phyloP scores from a whole-genome alignment of 1,140 invertebrate species.

The Sarcophaga bullata region DNA sequence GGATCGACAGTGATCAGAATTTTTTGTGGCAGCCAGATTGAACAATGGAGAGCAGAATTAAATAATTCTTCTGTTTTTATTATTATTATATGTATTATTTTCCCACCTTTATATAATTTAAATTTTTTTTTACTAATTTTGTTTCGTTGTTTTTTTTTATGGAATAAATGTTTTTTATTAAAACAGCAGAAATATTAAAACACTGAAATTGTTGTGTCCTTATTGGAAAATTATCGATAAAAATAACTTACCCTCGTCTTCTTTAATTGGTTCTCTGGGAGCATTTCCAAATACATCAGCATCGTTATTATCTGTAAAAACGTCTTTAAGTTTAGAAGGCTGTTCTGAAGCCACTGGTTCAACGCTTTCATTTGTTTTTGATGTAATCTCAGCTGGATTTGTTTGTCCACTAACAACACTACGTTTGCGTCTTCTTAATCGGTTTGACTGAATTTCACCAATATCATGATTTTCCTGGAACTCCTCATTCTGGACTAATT shows the following conservation, averaged over 20 bases:
- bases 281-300: constrained; percentile 43
- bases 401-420: not conserved
- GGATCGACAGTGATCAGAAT: no score
- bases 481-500: not conserved
- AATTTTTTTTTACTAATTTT: no score
- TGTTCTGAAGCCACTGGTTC: not conserved
- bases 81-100: no score
- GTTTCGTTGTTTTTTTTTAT: no score
- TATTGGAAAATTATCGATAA: not conserved
- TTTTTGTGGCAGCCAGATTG: no score
- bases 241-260: constrained; percentile 14
- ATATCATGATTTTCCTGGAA: constrained; percentile 39
- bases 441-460: constrained; percentile 3
- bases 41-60: no score
- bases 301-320: not conserved
- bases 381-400: not conserved
- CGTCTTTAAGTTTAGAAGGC: not conserved
- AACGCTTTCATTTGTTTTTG: not conserved
- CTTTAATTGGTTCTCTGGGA: not conserved
- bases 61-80: no score
- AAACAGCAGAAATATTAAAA: no score
- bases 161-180: no score
- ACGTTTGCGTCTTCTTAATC: not conserved
- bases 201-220: no score
- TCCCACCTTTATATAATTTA: no score